Conservation (phyloP, 2,888 invertebrate species). For the Eilema depressum region DNA sequence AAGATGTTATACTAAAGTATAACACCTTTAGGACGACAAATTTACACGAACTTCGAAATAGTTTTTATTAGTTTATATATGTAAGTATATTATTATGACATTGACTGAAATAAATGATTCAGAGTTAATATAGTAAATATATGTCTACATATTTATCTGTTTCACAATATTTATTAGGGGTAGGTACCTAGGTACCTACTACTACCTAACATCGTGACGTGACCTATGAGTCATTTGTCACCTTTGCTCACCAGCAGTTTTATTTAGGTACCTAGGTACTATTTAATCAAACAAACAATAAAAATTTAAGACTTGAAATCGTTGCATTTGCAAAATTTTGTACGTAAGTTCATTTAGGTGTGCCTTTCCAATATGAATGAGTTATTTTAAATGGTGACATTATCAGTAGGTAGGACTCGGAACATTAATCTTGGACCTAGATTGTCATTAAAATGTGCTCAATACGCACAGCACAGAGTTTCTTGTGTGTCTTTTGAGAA, state of each 20-base stretch:
- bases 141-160: background rate
- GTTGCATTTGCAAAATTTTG: background rate
- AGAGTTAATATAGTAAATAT: too few species aligned
- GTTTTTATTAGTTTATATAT: background rate
- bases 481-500: too few species aligned
- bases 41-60: background rate
- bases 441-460: too few species aligned
- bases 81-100: too few species aligned
- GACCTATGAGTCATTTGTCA: background rate
- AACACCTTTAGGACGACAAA: background rate
- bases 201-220: background rate
- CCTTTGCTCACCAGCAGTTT: background rate
- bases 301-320: background rate
- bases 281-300: background rate
- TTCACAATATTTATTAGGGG: background rate
- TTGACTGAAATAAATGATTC: too few species aligned
- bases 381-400: background rate
- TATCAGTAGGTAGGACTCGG: background rate
- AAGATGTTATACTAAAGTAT: background rate
- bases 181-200: background rate
- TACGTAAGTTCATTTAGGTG: background rate
- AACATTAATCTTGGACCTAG: too few species aligned
- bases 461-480: too few species aligned
- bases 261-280: background rate
- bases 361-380: slow-evolving; percentile 1